phyloP scores from a whole-genome alignment of 2,888 invertebrate species.

The Dicyrtomina minuta region DNA sequence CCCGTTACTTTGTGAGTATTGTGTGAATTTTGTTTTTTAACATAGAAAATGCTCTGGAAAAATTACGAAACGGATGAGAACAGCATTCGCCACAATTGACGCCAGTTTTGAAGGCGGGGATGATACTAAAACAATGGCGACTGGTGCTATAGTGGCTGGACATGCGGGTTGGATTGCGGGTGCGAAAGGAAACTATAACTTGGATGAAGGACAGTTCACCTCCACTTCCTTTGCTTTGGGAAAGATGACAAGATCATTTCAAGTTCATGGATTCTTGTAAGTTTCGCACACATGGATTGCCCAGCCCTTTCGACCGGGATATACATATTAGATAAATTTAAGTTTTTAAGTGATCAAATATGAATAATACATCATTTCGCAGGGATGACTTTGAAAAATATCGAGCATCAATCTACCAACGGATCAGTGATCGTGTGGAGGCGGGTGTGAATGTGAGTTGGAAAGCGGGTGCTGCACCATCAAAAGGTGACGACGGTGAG shows the following conservation, averaged over 20 bases:
- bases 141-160: slow-evolving; percentile 2
- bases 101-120: slow-evolving; percentile 6
- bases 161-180: not conserved
- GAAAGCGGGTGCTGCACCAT: slow-evolving; percentile 3
- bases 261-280: slow-evolving; percentile 6
- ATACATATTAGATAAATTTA: too few relatives aligned
- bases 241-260: not conserved
- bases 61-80: not conserved
- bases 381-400: slow-evolving; percentile 19
- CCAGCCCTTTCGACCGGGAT: too few relatives aligned
- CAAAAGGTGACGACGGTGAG: not conserved
- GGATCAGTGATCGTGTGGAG: slow-evolving; percentile 16
- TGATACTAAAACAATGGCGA: not conserved
- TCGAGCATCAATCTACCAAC: slow-evolving; percentile 6
- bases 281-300: too few relatives aligned
- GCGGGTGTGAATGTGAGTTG: slow-evolving; percentile 2
- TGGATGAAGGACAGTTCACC: not conserved
- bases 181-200: not conserved
- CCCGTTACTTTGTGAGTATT: not conserved
- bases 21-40: not conserved
- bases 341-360: too few relatives aligned
- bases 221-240: not conserved
- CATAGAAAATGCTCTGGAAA: slow-evolving; percentile 4
- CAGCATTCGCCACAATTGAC: not conserved
- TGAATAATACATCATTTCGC: not conserved